phyloP scores from a whole-genome alignment of 2,113 vertebrate genomes.

The Scalopus aquaticus region DNA sequence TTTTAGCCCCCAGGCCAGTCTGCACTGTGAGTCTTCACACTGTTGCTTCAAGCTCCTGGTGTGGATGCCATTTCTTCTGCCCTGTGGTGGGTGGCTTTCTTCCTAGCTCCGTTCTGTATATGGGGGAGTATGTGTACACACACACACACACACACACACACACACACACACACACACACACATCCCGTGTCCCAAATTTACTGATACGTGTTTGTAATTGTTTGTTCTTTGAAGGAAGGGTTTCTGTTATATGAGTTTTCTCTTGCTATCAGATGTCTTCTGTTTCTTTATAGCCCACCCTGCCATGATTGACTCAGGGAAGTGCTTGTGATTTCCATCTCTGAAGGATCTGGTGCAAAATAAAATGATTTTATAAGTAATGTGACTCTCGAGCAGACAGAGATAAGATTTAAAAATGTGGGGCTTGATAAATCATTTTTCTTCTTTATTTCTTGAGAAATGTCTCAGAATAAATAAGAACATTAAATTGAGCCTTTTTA shows the following conservation, averaged over 20 bases:
- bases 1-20: neutral
- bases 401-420: constrained; percentile 7
- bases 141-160: fast-evolving
- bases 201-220: neutral
- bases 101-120: neutral
- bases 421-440: constrained; percentile 30
- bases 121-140: no score
- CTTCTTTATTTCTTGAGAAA: constrained; percentile 51
- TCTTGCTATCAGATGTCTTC: neutral
- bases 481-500: constrained; percentile 45
- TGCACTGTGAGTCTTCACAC: fast-evolving
- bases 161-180: no score
- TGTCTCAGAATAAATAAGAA: constrained; percentile 55
- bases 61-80: neutral
- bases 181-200: neutral
- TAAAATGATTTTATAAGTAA: constrained; percentile 38
- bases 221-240: neutral
- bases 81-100: neutral
- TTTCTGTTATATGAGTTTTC: neutral
- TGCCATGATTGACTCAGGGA: constrained; percentile 6
- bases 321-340: constrained; percentile 35
- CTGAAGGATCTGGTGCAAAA: neutral
- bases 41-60: fast-evolving
- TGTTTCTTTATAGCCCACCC: neutral
- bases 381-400: neutral